Conservation (phyloP, 2,113 vertebrate genomes). For the Myiopsitta monachus region DNA sequence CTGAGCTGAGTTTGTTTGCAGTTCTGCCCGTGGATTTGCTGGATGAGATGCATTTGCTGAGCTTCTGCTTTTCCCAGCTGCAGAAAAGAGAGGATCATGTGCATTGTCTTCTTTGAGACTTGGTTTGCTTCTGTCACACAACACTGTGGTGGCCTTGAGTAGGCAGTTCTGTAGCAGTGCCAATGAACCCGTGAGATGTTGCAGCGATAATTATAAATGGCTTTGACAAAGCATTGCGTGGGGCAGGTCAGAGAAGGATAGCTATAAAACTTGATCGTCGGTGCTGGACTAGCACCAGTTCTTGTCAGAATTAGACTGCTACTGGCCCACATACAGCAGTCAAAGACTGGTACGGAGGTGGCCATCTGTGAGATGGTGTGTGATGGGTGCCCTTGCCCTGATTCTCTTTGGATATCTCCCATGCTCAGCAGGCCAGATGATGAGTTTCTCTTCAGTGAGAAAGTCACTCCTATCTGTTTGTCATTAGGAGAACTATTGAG, state of each 20-base stretch:
- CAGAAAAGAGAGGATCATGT: not conserved
- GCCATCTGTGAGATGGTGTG: not conserved
- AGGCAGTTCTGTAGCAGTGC: not conserved
- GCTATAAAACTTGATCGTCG: not conserved
- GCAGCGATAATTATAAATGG: not conserved
- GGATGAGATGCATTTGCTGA: not conserved
- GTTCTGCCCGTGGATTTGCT: not conserved
- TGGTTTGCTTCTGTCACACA: not conserved
- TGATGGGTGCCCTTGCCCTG: not conserved
- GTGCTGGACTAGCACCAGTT: not conserved
- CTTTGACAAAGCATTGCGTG: not conserved
- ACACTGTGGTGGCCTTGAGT: not conserved
- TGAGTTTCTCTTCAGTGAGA: not conserved
- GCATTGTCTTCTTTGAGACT: not conserved
- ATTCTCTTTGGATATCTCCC: not conserved
- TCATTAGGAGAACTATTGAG: not conserved
- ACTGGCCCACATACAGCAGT: not conserved
- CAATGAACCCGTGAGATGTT: not conserved
- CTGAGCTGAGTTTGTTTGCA: not conserved
- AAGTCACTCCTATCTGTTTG: accelerated
- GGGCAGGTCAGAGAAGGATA: not conserved
- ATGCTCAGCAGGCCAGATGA: not conserved
- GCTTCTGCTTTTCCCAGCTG: not conserved
- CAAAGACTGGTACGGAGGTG: not conserved
- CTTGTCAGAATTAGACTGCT: not conserved